phyloP scores from a whole-genome alignment of 2,797 vertebrate species.

The Kryptopterus vitreolus region DNA sequence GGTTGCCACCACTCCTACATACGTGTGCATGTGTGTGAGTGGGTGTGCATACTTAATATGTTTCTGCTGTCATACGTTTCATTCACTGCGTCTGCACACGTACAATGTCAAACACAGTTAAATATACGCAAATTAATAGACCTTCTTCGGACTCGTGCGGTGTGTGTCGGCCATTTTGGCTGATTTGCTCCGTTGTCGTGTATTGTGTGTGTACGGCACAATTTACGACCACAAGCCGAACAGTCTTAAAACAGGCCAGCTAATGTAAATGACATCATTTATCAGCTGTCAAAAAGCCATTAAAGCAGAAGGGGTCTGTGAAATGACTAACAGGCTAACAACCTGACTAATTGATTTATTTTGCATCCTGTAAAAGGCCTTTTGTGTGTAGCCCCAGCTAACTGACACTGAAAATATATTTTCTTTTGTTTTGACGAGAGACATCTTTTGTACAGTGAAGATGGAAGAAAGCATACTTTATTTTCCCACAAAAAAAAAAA shows the following conservation, averaged over 20 bases:
- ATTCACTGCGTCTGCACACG: constrained; percentile 21
- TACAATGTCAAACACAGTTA: constrained; percentile 28
- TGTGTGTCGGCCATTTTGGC: constrained; percentile 43
- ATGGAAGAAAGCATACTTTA: constrained; percentile 30
- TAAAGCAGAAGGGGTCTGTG: constrained; percentile 54
- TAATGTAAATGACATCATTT: constrained; percentile 57
- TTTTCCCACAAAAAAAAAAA: neutral
- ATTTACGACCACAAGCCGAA: constrained; percentile 43
- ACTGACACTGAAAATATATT: constrained; percentile 44
- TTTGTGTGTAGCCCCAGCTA: constrained; percentile 49
- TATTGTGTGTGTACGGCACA: constrained; percentile 28
- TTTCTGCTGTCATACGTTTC: constrained; percentile 25
- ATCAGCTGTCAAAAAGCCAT: constrained; percentile 59
- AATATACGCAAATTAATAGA: constrained; percentile 48
- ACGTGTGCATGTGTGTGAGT: neutral
- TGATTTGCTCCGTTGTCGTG: constrained; percentile 30
- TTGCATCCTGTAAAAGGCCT: constrained; percentile 48
- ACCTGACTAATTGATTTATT: constrained; percentile 58
- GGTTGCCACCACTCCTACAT: constrained; percentile 37
- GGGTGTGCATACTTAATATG: neutral
- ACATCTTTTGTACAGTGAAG: constrained; percentile 6
- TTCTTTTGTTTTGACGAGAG: constrained; percentile 34
- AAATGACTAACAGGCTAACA: constrained; percentile 58
- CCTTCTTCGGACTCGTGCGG: constrained; percentile 20
- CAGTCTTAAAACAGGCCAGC: constrained; percentile 47